Base-by-base conservation (phyloP, 2,797 vertebrate genomes). In the Vultur gryphus region DNA sequence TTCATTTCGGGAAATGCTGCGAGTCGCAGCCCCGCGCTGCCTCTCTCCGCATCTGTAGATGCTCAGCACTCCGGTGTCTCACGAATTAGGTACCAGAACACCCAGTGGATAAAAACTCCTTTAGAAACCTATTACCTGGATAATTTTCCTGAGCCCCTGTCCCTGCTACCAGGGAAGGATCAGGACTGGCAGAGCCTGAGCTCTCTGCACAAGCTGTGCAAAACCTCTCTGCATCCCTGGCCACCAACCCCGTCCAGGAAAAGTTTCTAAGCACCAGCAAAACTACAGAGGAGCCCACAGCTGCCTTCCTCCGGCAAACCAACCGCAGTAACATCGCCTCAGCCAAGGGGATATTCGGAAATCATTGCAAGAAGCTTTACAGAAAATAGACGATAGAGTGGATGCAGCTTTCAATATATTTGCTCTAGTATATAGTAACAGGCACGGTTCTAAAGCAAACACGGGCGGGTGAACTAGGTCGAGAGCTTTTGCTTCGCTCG, bases 331-430 rank as follows among this genome's bases (percentile, higher is more conserved):
- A 51, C 69, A 65, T 24, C 39, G 9, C 92, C 81, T 76, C 87
- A 46, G 92, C 76, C 52, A 14, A 70, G 26, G 44, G 55, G 61
- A 28, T 11, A 28, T 37, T 49, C 1, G 2, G 91, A 88, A 87
- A 91, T 75, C 84, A 48, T 62, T 77, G 96, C 97, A 88, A 93
- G 73, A 25, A 95, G 97, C 91, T 97, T 96, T 95, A 97, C 57
- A 97, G 93, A 97, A 97, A 97, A 97, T 58, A 94, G 89, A 90
- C 91, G 12, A 64, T 10, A 33, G 79, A 73, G 58, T 2, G 82
- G 94, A 72, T 86, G 93, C 91, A 86, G 90, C 92, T 92, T 97
- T 59, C 37, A 2, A 76, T 96, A 85, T 95, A 95, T 94, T 96
- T 96, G 88, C 72, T 96, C 39, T 94, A 96, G 93, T 72, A 59